Conservation (phyloP, 2,113 vertebrate species). For the Podarcis muralis region DNA sequence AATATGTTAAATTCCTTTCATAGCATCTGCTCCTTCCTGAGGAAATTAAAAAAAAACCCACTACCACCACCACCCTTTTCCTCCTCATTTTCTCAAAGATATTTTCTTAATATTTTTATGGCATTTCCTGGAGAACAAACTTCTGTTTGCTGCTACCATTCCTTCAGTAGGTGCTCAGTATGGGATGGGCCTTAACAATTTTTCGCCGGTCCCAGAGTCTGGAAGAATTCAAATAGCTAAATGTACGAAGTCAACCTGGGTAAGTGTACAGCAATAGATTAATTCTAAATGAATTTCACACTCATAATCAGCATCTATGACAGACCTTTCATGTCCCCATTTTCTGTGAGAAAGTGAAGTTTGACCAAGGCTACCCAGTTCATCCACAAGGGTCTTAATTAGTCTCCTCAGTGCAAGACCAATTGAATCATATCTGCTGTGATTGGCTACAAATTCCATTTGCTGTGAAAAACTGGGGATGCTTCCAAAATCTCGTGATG, state of each 20-base stretch:
- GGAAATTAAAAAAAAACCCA: conserved; percentile 43
- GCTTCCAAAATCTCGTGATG: neutral
- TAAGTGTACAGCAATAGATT: neutral
- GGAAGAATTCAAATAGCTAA: neutral
- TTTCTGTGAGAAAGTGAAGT: neutral
- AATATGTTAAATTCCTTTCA: conserved; percentile 56
- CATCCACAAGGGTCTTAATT: neutral
- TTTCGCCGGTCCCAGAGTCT: neutral
- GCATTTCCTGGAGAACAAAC: neutral
- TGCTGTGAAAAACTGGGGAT: neutral
- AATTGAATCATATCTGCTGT: neutral
- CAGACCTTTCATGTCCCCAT: neutral
- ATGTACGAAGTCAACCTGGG: neutral
- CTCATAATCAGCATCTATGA: neutral
- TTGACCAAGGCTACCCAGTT: neutral
- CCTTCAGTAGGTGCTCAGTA: neutral
- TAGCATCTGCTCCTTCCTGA: conserved; percentile 59
- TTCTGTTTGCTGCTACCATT: neutral
- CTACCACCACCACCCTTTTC: neutral
- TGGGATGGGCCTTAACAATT: neutral
- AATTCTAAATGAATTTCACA: neutral
- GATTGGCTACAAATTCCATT: neutral
- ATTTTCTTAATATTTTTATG: neutral
- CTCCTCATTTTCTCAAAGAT: neutral
- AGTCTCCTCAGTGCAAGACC: neutral